Evolutionary conservation across 2,888 invertebrate genomes (phyloP), one percentile per base, ranked within the genome.

Genomic region (Amiota communis): DNA sequence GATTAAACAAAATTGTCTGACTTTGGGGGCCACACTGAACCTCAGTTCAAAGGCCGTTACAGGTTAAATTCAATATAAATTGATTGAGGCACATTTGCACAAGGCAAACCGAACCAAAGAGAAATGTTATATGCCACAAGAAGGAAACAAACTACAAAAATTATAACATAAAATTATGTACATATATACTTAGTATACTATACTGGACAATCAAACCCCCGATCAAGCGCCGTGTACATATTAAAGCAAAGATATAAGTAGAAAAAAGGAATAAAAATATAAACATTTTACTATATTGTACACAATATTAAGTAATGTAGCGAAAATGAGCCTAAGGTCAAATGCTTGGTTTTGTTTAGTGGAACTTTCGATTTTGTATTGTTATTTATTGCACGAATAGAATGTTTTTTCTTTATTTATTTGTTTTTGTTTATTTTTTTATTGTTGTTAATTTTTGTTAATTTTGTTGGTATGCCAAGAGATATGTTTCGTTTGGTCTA

Each of bases 51-150:
- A 75, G 79, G 84, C 75, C 67, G 80, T 77, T 47, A 49, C 72
- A 76, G 84, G 83, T 84, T 83, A 85, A 83, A 75, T 78, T 81
- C 81, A 80, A 84, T 85, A 84, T 83, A 76, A 84, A 82, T 85
- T 84, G 82, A 82, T 84, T 84, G 80, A 61, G 69, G 75, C 70
- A 64, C 74, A 76, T 79, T 77, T 72, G 69, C 17, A 72, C 74
- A 71, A 51, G 13, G 20, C 15, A 53, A 72, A 8, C 9, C 46
- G 36, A 72, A 65, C 17, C 17, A 72, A 65, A 72, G 36, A 17
- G 17, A 64, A 64, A 53, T 9, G 36, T 36, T n/a, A 64, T 13
- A 17, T 64, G 36, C 46, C 75, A 64, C 6, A 20, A 15, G 17
- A 53, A 53, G n/a, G n/a, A 53, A 53, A 53, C 36, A 6, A 36